Percentiles rank a stretch among this genome's conserved stretches.
Evolutionary conservation across 2,797 vertebrate species (phyloP).

Genomic region (Synanceia verrucosa): DNA sequence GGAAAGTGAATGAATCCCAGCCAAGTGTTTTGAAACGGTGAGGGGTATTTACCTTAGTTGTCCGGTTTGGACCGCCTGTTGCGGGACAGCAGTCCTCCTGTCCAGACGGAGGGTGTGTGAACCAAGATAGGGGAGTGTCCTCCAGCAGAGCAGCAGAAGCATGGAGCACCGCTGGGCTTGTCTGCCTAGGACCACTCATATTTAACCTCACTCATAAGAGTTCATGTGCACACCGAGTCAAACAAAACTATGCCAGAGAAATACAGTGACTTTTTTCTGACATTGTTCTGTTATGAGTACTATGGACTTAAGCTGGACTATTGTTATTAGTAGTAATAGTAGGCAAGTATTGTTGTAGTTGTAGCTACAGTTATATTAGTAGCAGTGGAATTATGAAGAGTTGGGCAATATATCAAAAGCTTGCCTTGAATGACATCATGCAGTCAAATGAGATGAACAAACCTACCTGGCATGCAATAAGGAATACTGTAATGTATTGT

Average conservation of each 20-base stretch:
- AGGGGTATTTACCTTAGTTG: slow-evolving; percentile 43
- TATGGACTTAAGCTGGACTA: neutral
- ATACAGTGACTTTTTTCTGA: neutral
- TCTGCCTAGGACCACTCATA: neutral
- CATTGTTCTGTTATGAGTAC: neutral
- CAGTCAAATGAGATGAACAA: neutral
- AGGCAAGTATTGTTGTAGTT: neutral
- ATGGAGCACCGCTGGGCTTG: neutral
- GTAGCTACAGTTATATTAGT: neutral
- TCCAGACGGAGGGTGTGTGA: slow-evolving; percentile 18
- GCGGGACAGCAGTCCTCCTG: slow-evolving; percentile 4
- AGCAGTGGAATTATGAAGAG: neutral
- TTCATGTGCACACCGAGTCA: neutral
- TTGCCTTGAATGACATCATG: neutral
- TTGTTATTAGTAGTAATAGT: neutral
- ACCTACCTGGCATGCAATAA: neutral
- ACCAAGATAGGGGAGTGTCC: slow-evolving; percentile 64
- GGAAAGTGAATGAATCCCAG: neutral
- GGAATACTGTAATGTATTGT: neutral
- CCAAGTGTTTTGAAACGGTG: neutral
- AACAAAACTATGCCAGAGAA: neutral
- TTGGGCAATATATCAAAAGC: neutral
- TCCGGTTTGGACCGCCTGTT: slow-evolving; percentile 9
- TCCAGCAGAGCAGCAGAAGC: neutral
- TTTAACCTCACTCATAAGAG: neutral